These are phyloP conservation scores for Cynaeus angustus DNA, from an alignment of 2,888 invertebrate genomes.

Conservation along the genomic window DNA sequence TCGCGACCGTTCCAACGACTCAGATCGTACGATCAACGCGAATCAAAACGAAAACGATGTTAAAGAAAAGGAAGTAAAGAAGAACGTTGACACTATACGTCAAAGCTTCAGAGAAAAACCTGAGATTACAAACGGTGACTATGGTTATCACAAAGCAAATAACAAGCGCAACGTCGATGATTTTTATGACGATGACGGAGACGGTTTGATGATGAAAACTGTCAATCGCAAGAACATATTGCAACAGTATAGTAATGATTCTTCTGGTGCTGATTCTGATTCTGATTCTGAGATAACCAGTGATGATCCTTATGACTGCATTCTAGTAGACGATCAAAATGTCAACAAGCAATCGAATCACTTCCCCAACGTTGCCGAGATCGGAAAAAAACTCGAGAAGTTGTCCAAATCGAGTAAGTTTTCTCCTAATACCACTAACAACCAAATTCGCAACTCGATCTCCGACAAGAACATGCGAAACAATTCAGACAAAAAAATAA, in stretches of 20 bases:
- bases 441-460: conserved; percentile 56
- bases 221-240: conserved; percentile 83
- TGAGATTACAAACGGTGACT: conserved; percentile 53
- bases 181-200: conserved; percentile 80
- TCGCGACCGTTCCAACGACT: conserved; percentile 69
- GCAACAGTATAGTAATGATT: conserved; percentile 79
- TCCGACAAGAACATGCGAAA: conserved; percentile 62
- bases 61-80: conserved; percentile 60
- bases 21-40: conserved; percentile 69
- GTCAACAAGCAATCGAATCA: conserved; percentile 63
- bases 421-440: conserved; percentile 65
- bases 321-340: conserved; percentile 84
- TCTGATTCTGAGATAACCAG: conserved; percentile 79
- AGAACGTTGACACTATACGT: conserved; percentile 28
- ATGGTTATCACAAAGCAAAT: conserved; percentile 49
- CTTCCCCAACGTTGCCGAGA: conserved; percentile 72
- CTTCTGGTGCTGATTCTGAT: conserved; percentile 78
- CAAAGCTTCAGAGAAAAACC: conserved; percentile 51
- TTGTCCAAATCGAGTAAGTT: conserved; percentile 70
- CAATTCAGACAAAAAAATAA: conserved; percentile 57
- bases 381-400: conserved; percentile 70
- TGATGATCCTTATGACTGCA: conserved; percentile 86
- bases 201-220: conserved; percentile 81
- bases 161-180: conserved; percentile 71
- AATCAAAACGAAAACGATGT: conserved; percentile 57